Base-by-base conservation (phyloP, 2,113 vertebrate species). In the Mormoops blainvillei region DNA sequence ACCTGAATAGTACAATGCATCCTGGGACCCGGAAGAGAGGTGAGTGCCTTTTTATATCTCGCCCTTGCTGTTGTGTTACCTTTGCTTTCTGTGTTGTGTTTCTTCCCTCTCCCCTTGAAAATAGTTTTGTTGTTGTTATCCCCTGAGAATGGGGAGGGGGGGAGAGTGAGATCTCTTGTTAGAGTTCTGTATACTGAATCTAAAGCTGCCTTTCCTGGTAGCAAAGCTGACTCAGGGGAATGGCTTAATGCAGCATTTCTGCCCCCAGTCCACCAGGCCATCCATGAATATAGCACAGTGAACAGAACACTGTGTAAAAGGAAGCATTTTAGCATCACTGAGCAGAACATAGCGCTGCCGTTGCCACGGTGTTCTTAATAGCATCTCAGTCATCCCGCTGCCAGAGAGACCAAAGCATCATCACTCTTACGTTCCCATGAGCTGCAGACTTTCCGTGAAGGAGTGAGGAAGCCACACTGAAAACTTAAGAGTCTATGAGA, bases 11-110 rank as follows among this genome's bases (percentile, higher is more conserved):
- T 98, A 99, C 99, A 97, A 98, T 99, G 98, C 99, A 99, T 98
- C 99, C 99, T 16, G 99, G 99, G 95, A 99, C 99, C 96, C 99
- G 99, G 97, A 99, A 99, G 99, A 99, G 99, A 99, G 99, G 99
- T 99, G 98, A 98, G 99, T 98, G 96, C 97, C 43, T 89, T 48
- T 91, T 74, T 89, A 48, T 43, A 52, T 84, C 41, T 41, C 94
- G 92, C 94, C 26, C 38, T 89, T 91, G 67, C 93, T 96, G 0
- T 77, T 97, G 84, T 96, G 0, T 77, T 97, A 82, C 83, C 86
- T 97, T 89, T 86, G 94, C 97, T 95, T 86, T 91, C 89, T 83
- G 24, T 93, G 80, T 96, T 94, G 91, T 91, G 26, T 97, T 81
- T 86, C 74, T 65, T 74, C 48, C 87, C 87, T 67, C 4, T 76